Evolutionary conservation across 1,140 invertebrate genomes (phyloP).

Genomic region (Linepithema humile): DNA sequence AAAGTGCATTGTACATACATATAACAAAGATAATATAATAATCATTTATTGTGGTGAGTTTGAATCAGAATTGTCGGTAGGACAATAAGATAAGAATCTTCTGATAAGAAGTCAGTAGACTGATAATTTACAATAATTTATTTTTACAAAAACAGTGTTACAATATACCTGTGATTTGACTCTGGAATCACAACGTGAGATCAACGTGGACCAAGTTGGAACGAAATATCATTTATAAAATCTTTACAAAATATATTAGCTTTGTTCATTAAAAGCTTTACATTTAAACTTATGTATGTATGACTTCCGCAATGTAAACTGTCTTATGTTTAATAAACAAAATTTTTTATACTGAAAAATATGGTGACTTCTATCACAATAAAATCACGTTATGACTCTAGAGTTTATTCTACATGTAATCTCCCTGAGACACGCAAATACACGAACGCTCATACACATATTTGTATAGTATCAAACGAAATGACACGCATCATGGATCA

Average conservation of each 20-base stretch:
- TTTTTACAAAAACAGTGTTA: conserved; percentile 53
- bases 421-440: conserved; percentile 54
- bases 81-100: no score
- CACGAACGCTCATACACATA: conserved; percentile 28
- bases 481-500: conserved; percentile 28
- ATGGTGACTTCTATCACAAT: background rate
- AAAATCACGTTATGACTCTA: conserved; percentile 43
- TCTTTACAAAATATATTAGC: conserved; percentile 51
- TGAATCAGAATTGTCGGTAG: no score
- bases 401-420: conserved; percentile 40
- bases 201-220: background rate
- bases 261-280: conserved; percentile 23
- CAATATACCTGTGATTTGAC: conserved; percentile 49
- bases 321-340: conserved; percentile 7
- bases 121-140: conserved; percentile 46
- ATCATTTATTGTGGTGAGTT: background rate
- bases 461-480: conserved; percentile 45
- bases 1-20: background rate
- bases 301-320: background rate
- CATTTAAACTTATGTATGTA: conserved; percentile 31
- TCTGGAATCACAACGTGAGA: conserved; percentile 40
- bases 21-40: background rate
- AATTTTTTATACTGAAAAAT: background rate
- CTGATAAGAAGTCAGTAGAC: no score
- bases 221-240: conserved; percentile 33